Evolutionary conservation across 2,888 invertebrate species (phyloP).

Genomic region (Chironomus riparius): DNA sequence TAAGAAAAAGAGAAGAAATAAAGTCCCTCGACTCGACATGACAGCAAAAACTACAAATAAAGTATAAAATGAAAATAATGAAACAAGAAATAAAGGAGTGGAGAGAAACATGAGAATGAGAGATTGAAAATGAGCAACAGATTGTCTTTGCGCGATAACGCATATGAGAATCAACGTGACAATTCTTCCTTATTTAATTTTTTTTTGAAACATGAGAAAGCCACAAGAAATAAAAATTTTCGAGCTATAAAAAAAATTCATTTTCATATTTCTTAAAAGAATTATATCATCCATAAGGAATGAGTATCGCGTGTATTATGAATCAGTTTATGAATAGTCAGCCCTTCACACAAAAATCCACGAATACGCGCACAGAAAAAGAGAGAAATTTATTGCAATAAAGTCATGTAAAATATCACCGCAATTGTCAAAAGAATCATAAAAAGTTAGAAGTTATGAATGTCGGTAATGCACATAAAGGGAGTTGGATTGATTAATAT

Average conservation of each 20-base stretch:
- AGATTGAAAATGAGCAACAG: constrained; percentile 2
- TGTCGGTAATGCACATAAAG: neutral
- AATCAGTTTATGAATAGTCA: neutral
- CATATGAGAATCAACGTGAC: neutral
- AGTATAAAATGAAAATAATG: neutral
- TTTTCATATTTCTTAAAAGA: neutral
- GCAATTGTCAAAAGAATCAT: constrained; percentile 4
- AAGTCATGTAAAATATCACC: constrained; percentile 11
- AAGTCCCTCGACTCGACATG: neutral
- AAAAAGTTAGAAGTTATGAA: constrained; percentile 5
- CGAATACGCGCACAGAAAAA: neutral
- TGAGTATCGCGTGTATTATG: neutral
- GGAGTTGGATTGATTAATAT: constrained; percentile 9
- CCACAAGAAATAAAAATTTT: too few species aligned
- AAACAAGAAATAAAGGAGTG: neutral
- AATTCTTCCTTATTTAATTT: neutral
- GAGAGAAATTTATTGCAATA: neutral
- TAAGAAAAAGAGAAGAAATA: neutral
- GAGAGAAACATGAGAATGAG: neutral
- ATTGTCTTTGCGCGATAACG: constrained; percentile 17
- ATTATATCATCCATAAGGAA: too few species aligned
- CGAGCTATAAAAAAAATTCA: neutral
- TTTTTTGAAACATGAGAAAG: neutral
- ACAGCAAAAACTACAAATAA: neutral
- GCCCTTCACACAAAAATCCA: neutral